These are phyloP conservation scores for Harlomillsia oculata DNA, from an alignment of 1,140 invertebrate genomes.

Conservation along the genomic window DNA sequence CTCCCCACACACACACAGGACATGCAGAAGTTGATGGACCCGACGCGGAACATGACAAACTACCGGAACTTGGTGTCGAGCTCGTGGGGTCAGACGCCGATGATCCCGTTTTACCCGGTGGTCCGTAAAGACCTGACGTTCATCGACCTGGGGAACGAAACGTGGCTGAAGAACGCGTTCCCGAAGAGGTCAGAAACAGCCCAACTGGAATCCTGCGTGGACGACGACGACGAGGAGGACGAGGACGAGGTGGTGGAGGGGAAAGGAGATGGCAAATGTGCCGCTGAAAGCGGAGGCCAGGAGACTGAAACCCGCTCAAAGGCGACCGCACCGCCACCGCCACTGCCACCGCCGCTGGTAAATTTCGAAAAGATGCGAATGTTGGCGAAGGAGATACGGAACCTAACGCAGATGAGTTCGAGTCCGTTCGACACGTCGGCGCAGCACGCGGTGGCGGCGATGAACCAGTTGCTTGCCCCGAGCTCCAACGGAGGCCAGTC, in stretches of 20 bases:
- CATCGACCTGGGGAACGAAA: conserved; percentile 94
- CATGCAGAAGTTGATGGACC: conserved; percentile 91
- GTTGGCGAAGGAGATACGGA: conserved; percentile 94
- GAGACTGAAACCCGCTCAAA: too few relatives aligned
- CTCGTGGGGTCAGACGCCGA: conserved; percentile 78
- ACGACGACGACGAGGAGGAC: conserved; percentile 78
- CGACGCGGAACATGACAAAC: conserved; percentile 96
- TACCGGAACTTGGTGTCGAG: conserved; percentile 84
- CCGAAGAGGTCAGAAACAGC: too few relatives aligned
- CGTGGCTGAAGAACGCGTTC: too few relatives aligned
- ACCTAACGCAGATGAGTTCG: conserved; percentile 89
- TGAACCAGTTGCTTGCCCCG: conserved; percentile 63
- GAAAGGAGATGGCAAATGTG: too few relatives aligned
- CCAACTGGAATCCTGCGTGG: too few relatives aligned
- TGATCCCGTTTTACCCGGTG: conserved; percentile 94
- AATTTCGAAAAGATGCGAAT: conserved; percentile 99
- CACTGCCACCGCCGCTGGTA: too few relatives aligned
- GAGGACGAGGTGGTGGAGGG: too few relatives aligned
- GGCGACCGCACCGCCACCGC: too few relatives aligned
- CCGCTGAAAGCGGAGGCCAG: too few relatives aligned
- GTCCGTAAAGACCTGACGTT: conserved; percentile 97
- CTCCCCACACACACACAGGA: conserved; percentile 44
- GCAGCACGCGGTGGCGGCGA: conserved; percentile 73
- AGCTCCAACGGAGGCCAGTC: conserved; percentile 24
- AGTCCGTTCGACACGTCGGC: conserved; percentile 79